Evolutionary conservation across 1,140 invertebrate species (phyloP).

Genomic region (Drosophila erecta): DNA sequence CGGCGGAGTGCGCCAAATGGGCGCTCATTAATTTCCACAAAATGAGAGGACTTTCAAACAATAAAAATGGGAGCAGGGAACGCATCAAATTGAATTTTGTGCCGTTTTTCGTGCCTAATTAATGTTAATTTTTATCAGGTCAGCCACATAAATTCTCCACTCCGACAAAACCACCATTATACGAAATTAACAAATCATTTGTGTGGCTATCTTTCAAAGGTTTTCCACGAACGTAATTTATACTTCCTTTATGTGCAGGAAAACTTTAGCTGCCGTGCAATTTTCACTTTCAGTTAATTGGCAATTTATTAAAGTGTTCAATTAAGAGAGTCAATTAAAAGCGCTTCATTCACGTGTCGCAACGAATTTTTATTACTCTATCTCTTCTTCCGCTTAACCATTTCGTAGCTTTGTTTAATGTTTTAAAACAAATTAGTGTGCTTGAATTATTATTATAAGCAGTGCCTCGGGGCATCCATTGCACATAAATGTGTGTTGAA

Average conservation of each 20-base stretch:
- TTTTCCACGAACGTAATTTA: slow-evolving; percentile 10
- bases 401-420: not conserved
- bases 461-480: not conserved
- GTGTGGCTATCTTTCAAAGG: slow-evolving; percentile 43
- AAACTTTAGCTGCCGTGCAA: slow-evolving; percentile 15
- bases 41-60: slow-evolving; percentile 65
- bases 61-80: slow-evolving; percentile 57
- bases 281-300: slow-evolving; percentile 40
- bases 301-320: slow-evolving; percentile 51
- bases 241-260: slow-evolving; percentile 12
- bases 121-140: slow-evolving; percentile 65
- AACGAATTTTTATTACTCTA: slow-evolving; percentile 1
- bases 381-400: no score
- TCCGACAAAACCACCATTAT: slow-evolving; percentile 45
- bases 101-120: slow-evolving; percentile 61
- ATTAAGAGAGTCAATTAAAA: slow-evolving; percentile 29
- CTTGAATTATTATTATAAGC: not conserved
- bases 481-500: slow-evolving; percentile 5
- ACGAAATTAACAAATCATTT: slow-evolving; percentile 53
- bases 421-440: not conserved
- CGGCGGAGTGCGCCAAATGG: slow-evolving; percentile 63
- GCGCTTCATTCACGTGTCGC: not conserved
- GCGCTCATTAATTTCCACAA: slow-evolving; percentile 77
- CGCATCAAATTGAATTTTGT: slow-evolving; percentile 73
- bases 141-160: slow-evolving; percentile 60